Percentiles rank a stretch among this genome's conserved stretches.
Conservation (phyloP, 2,797 vertebrate species). For the Pelochelys cantorii region DNA sequence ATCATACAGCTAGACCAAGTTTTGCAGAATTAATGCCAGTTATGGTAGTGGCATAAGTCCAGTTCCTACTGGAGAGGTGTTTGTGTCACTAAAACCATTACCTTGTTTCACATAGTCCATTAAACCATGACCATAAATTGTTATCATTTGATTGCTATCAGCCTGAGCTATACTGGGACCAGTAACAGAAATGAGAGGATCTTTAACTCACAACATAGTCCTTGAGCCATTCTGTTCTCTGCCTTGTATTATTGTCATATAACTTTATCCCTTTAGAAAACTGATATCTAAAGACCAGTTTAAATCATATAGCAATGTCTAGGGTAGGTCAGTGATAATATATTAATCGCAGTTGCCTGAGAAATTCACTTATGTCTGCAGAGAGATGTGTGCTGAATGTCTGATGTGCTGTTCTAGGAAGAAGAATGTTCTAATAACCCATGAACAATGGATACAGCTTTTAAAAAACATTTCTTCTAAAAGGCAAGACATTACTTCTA, state of each 20-base stretch:
- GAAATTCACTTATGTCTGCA: conserved; percentile 58
- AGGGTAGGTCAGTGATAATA: conserved; percentile 52
- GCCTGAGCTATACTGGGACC: conserved; percentile 29
- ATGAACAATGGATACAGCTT: not conserved
- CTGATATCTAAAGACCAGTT: conserved; percentile 54
- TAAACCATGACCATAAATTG: not conserved
- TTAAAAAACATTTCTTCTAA: conserved; percentile 39
- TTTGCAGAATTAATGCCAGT: not conserved
- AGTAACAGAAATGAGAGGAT: not conserved
- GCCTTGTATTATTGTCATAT: conserved; percentile 28
- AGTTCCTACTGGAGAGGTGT: not conserved
- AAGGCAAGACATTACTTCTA: conserved; percentile 8
- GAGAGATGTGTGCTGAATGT: not conserved
- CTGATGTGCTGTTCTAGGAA: conserved; percentile 33
- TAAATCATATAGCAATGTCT: conserved; percentile 35
- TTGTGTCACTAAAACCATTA: not conserved
- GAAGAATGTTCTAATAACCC: not conserved
- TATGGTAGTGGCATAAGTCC: not conserved
- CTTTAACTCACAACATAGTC: conserved; percentile 37
- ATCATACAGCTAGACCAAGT: not conserved
- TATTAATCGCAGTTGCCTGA: conserved; percentile 40
- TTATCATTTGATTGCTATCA: not conserved
- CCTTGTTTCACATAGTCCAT: not conserved
- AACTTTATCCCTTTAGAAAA: conserved; percentile 28
- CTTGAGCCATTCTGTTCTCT: not conserved